phyloP scores from a whole-genome alignment of 2,797 vertebrate species.

The Cynodonichthys magdalenae region DNA sequence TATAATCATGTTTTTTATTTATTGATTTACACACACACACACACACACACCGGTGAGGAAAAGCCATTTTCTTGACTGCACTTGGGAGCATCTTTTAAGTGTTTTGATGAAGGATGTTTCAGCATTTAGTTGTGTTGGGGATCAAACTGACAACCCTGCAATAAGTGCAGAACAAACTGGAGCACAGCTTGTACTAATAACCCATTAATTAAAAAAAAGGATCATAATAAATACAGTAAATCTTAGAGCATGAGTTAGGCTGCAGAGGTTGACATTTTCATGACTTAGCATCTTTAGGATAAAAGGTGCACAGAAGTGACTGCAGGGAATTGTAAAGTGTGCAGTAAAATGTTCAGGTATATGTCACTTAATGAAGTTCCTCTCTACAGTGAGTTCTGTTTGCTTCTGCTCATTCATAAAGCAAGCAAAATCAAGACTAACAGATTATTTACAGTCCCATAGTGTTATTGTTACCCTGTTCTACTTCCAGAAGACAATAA shows the following conservation, averaged over 20 bases:
- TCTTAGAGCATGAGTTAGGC: neutral
- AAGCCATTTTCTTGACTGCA: neutral
- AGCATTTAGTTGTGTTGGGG: neutral
- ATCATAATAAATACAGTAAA: neutral
- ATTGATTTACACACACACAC: neutral
- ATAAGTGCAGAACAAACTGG: neutral
- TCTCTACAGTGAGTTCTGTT: neutral
- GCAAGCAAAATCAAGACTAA: neutral
- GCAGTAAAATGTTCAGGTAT: neutral
- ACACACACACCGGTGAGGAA: neutral
- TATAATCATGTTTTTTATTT: neutral
- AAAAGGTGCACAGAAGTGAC: neutral
- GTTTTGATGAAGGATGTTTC: neutral
- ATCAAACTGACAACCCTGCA: neutral
- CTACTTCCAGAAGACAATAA: neutral
- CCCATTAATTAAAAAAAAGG: no score
- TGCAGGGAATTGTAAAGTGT: neutral
- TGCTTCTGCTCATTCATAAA: neutral
- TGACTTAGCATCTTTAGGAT: neutral
- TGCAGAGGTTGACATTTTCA: neutral
- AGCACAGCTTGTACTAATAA: neutral
- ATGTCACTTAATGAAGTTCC: neutral
- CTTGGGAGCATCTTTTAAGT: neutral
- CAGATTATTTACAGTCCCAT: neutral
- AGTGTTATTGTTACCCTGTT: neutral